Evolutionary conservation across 2,113 vertebrate genomes (phyloP).

Genomic region (Verasper variegatus): DNA sequence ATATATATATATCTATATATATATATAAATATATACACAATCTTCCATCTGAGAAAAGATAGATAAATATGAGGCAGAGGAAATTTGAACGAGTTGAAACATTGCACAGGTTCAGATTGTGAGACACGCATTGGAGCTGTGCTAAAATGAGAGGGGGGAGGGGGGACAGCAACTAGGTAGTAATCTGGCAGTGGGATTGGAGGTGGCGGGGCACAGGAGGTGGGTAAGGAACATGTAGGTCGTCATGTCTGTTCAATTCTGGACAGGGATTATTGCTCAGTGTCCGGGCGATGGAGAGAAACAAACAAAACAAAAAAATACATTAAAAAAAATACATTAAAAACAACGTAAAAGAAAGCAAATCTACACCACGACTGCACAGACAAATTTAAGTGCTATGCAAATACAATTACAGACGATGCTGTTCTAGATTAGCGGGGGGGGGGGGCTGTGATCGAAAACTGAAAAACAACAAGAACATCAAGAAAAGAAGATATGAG

Average conservation of each 20-base stretch:
- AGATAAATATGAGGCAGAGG: conserved; percentile 70
- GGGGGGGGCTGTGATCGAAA: background rate
- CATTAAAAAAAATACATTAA: background rate
- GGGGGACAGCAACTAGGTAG: background rate
- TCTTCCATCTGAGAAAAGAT: conserved; percentile 74
- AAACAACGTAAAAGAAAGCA: background rate
- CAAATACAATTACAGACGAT: background rate
- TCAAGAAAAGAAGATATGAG: background rate
- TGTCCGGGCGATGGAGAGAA: conserved; percentile 18
- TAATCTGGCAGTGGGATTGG: background rate
- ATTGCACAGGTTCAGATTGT: conserved; percentile 79
- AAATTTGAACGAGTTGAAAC: conserved; percentile 59
- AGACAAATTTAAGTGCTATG: conserved; percentile 9
- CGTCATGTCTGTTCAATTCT: conserved; percentile 8
- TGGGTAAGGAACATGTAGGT: background rate
- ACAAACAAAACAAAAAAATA: background rate
- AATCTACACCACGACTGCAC: background rate
- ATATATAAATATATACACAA: conserved; percentile 57
- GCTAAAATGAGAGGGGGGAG: background rate
- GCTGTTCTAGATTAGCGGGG: background rate
- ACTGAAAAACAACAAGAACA: background rate
- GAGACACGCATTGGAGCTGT: conserved; percentile 71
- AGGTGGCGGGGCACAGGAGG: too few relatives aligned
- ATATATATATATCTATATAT: conserved; percentile 27
- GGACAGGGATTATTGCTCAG: conserved; percentile 69